phyloP scores from a whole-genome alignment of 2,888 invertebrate species.

The Drosophila anomalata region DNA sequence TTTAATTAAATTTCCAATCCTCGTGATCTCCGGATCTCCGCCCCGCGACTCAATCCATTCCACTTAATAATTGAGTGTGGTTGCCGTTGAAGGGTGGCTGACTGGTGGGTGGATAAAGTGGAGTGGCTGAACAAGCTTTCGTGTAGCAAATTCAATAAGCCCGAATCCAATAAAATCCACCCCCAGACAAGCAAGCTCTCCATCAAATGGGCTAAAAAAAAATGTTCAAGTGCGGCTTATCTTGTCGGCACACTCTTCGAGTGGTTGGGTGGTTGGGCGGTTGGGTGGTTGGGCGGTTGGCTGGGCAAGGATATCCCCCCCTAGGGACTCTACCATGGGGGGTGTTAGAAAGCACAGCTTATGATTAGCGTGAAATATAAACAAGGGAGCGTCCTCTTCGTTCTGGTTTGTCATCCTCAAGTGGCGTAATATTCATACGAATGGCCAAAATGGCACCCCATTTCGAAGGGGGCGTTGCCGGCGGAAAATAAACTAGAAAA shows the following conservation, averaged over 20 bases:
- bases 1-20: conserved; percentile 42
- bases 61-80: conserved; percentile 41
- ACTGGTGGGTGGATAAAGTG: conserved; percentile 27
- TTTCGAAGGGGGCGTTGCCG: conserved; percentile 65
- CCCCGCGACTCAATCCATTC: conserved; percentile 34
- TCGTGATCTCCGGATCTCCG: conserved; percentile 13
- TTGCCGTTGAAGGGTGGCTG: conserved; percentile 31
- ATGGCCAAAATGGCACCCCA: conserved; percentile 38
- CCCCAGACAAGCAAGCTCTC: conserved; percentile 6
- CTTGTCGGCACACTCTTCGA: conserved; percentile 71
- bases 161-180: conserved; percentile 44
- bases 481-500: conserved; percentile 37
- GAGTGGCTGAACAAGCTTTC: conserved; percentile 39
- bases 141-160: conserved; percentile 38
- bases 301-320: background rate
- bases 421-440: background rate
- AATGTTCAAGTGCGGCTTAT: conserved; percentile 69
- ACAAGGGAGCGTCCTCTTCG: conserved; percentile 45
- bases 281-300: no score
- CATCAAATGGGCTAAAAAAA: conserved; percentile 4
- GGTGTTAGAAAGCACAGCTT: conserved; percentile 42
- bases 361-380: conserved; percentile 76
- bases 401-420: conserved; percentile 49
- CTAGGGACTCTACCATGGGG: conserved; percentile 1
- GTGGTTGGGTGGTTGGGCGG: conserved; percentile 2